Evolutionary conservation across 2,113 vertebrate species (phyloP).

Genomic region (Triplophysa siluroides): DNA sequence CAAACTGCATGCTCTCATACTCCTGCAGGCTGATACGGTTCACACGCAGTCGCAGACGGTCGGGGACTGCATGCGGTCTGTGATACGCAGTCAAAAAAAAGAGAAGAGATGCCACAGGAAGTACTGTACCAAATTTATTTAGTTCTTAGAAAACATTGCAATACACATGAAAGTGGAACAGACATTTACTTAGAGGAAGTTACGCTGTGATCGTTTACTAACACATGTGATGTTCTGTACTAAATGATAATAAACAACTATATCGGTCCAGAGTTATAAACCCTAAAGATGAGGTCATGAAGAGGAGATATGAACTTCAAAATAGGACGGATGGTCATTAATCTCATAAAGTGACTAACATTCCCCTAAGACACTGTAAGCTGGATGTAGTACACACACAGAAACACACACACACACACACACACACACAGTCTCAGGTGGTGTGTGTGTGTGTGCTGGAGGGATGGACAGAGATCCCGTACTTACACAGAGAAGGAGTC

Average conservation of each 20-base stretch:
- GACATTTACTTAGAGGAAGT: neutral
- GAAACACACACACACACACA: slow-evolving; percentile 19
- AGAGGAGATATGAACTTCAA: neutral
- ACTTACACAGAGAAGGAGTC: slow-evolving; percentile 99
- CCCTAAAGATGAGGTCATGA: neutral
- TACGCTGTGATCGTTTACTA: no score
- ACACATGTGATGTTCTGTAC: no score
- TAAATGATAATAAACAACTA: neutral
- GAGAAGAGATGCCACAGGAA: neutral
- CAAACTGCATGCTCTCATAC: slow-evolving; percentile 91
- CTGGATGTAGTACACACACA: neutral
- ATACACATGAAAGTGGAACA: slow-evolving; percentile 3
- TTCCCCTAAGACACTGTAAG: neutral
- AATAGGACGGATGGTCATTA: neutral
- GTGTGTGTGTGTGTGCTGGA: slow-evolving; percentile 38
- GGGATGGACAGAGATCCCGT: slow-evolving; percentile 71
- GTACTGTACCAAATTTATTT: neutral
- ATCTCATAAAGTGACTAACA: neutral
- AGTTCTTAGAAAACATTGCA: neutral
- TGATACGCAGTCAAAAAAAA: slow-evolving; percentile 44
- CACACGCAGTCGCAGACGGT: slow-evolving; percentile 92
- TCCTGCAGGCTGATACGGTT: slow-evolving; percentile 93
- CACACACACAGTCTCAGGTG: neutral
- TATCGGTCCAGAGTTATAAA: neutral
- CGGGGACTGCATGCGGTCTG: slow-evolving; percentile 92